Percentiles rank a stretch among this genome's conserved stretches.
Conservation (phyloP, 2,113 vertebrate species). For the Pterocles gutturalis region DNA sequence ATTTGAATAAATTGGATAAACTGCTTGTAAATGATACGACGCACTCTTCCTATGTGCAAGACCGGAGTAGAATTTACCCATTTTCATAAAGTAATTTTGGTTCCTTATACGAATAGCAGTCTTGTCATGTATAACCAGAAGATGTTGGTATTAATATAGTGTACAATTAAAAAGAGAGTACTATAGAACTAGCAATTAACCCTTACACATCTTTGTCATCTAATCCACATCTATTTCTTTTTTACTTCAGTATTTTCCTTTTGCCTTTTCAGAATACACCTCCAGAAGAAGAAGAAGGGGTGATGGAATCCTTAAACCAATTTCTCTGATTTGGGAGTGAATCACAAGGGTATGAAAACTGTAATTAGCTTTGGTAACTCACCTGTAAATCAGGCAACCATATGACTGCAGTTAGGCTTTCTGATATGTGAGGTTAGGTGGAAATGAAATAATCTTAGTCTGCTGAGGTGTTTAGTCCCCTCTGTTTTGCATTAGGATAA, state of each 20-base stretch:
- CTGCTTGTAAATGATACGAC: not conserved
- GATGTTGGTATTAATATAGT: not conserved
- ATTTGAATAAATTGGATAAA: not conserved
- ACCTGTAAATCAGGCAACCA: not conserved
- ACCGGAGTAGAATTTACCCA: not conserved
- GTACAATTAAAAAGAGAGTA: too few species aligned
- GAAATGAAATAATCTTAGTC: not conserved
- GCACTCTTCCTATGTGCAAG: not conserved
- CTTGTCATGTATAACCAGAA: not conserved
- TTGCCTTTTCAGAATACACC: not conserved
- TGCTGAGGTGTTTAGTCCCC: not conserved
- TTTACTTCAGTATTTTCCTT: not conserved
- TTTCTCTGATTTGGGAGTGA: not conserved
- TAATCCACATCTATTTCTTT: not conserved
- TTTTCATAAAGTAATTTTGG: not conserved
- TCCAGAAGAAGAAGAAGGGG: not conserved
- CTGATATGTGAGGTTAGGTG: not conserved
- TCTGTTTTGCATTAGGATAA: not conserved
- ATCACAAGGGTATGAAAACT: not conserved
- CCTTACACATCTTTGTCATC: not conserved
- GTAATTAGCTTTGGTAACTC: not conserved
- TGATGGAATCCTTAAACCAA: not conserved
- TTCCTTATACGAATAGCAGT: not conserved
- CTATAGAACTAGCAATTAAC: not conserved
- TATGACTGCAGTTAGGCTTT: not conserved